Evolutionary conservation across 2,113 vertebrate species (phyloP).

Genomic region (Peromyscus maniculatus): DNA sequence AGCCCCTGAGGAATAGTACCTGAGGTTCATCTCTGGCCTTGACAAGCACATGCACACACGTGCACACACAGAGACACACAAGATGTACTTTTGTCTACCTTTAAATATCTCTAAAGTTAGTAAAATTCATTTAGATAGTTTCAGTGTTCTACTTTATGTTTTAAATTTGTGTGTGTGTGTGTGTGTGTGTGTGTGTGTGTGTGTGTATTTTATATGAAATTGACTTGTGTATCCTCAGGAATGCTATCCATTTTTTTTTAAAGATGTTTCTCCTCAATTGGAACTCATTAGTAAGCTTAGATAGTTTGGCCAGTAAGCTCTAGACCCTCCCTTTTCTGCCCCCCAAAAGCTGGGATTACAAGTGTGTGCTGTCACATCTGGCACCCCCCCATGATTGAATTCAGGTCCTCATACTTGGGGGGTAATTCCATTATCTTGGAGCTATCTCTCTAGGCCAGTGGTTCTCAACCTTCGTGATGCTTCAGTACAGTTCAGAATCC

Average conservation of each 20-base stretch:
- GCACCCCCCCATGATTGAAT: not conserved
- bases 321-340: not conserved
- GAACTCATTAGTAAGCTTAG: not conserved
- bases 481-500: too few species aligned
- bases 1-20: too few species aligned
- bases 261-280: not conserved
- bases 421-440: not conserved
- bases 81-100: too few species aligned
- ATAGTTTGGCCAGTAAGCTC: not conserved
- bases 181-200: not conserved
- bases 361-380: not conserved
- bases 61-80: too few species aligned
- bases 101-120: not conserved
- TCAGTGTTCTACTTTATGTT: not conserved
- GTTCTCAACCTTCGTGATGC: too few species aligned
- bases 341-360: not conserved
- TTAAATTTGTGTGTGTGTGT: not conserved
- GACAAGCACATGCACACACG: too few species aligned
- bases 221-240: not conserved
- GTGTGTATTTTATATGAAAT: not conserved
- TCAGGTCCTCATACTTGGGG: not conserved
- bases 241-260: not conserved
- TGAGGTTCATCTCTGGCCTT: too few species aligned
- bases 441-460: not conserved
- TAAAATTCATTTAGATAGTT: conserved; percentile 5